Conservation (phyloP, 2,888 invertebrate genomes). For the Meiosimyza decipiens region DNA sequence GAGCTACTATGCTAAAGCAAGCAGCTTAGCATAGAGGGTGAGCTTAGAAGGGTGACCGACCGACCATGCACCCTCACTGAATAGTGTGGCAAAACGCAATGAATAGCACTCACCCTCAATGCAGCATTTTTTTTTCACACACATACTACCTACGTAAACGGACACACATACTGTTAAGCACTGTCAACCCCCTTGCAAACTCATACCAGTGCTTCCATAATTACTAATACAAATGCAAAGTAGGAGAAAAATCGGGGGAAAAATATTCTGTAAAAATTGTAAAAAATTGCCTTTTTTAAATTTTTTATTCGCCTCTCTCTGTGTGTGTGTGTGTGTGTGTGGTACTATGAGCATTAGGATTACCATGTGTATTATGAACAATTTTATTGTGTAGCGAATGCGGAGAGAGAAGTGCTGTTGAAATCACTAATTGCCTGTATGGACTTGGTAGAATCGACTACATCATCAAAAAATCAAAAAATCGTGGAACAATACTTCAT, state of each 20-base stretch:
- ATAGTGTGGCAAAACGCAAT: slow-evolving; percentile 4
- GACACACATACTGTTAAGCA: slow-evolving; percentile 1
- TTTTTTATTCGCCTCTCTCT: slow-evolving; percentile 16
- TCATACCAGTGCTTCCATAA: slow-evolving; percentile 15
- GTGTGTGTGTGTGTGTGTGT: slow-evolving; percentile 9
- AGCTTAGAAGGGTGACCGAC: slow-evolving; percentile 34
- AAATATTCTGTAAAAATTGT: slow-evolving; percentile 9
- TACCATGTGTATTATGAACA: neutral
- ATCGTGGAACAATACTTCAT: too few species aligned
- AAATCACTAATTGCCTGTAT: too few species aligned
- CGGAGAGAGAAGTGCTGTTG: too few species aligned
- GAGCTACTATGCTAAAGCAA: slow-evolving; percentile 37
- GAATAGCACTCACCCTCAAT: slow-evolving; percentile 37
- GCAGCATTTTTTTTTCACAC: slow-evolving; percentile 19
- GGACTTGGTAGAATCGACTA: too few species aligned
- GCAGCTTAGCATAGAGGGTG: slow-evolving; percentile 22
- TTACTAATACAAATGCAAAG: slow-evolving; percentile 39
- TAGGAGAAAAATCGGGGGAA: slow-evolving; percentile 33
- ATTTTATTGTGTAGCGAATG: too few species aligned
- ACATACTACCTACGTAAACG: slow-evolving; percentile 28
- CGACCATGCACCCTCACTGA: slow-evolving; percentile 19
- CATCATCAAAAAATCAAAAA: too few species aligned
- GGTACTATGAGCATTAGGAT: neutral
- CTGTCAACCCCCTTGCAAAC: neutral
- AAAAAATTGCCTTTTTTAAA: slow-evolving; percentile 27